These are phyloP conservation scores for Perdita meconis DNA, from an alignment of 2,888 invertebrate genomes.

Conservation along the genomic window DNA sequence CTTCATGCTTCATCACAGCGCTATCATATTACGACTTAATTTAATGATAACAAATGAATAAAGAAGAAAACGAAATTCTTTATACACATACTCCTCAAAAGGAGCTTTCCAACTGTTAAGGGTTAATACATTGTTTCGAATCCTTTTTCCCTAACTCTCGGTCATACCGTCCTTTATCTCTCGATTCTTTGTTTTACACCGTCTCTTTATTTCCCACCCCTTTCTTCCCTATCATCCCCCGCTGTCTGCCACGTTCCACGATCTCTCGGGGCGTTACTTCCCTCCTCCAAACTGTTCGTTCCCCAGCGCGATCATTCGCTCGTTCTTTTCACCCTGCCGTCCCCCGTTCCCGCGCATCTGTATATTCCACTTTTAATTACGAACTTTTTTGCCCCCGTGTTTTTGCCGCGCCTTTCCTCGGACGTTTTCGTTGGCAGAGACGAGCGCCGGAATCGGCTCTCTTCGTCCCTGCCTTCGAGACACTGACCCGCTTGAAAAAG, in stretches of 20 bases:
- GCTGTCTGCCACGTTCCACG: neutral
- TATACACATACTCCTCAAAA: too few relatives aligned
- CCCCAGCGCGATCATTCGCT: neutral
- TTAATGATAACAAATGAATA: too few relatives aligned
- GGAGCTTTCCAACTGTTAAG: too few relatives aligned
- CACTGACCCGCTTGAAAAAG: conserved; percentile 14
- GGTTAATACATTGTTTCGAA: conserved; percentile 15
- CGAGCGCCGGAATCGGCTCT: neutral
- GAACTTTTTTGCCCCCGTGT: neutral
- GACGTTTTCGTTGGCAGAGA: conserved; percentile 3
- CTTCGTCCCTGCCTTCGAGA: conserved; percentile 11
- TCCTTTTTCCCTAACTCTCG: conserved; percentile 12
- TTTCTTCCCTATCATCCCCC: too few relatives aligned
- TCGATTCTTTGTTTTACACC: conserved; percentile 14
- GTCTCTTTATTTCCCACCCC: conserved; percentile 13
- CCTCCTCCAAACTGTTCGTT: conserved; percentile 5
- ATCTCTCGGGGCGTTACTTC: neutral
- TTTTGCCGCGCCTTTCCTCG: neutral
- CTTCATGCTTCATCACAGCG: too few relatives aligned
- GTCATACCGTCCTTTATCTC: conserved; percentile 17
- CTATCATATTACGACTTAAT: too few relatives aligned
- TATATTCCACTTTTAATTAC: conserved; percentile 39
- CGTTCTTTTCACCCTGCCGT: neutral
- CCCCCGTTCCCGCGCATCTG: neutral
- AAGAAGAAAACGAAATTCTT: too few relatives aligned